A percentile compares a stretch with the other conserved stretches of the same genome.
Conservation (phyloP, 2,888 invertebrate species). For the Aphidoletes aphidimyza region DNA sequence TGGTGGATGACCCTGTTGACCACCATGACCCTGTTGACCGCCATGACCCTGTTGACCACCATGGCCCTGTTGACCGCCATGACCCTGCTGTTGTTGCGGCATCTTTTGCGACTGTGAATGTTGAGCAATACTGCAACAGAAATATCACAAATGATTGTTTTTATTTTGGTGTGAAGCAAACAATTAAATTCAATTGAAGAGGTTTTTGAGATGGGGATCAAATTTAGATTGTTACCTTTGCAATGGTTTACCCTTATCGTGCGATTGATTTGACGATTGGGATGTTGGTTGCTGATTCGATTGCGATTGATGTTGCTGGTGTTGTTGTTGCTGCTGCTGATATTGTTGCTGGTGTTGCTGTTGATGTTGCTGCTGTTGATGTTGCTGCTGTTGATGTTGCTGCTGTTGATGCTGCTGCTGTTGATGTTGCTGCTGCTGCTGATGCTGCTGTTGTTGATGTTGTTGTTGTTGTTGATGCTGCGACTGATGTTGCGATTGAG, state of each 20-base stretch:
- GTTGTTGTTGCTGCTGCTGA: not conserved
- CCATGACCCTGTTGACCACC: constrained; percentile 60
- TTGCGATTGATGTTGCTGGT: constrained; percentile 43
- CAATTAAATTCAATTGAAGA: not conserved
- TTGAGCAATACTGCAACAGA: constrained; percentile 63
- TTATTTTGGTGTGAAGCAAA: not conserved
- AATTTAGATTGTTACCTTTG: not conserved
- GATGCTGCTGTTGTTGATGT: constrained; percentile 26
- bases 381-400: constrained; percentile 57
- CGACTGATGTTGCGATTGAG: not conserved
- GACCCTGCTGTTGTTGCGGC: constrained; percentile 58
- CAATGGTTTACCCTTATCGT: constrained; percentile 28
- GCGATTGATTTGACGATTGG: constrained; percentile 10
- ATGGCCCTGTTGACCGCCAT: constrained; percentile 61
- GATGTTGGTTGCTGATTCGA: not conserved
- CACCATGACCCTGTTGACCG: too few species aligned
- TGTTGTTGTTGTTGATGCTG: not conserved
- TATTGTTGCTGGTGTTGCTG: constrained; percentile 58
- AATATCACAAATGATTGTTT: not conserved
- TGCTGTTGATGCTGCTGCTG: too few species aligned
- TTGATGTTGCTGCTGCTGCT: not conserved
- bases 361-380: not conserved
- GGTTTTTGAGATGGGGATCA: not conserved
- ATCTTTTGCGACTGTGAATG: constrained; percentile 58
- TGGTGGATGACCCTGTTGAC: too few species aligned